Evolutionary conservation across 2,888 invertebrate species (phyloP).

Genomic region (Agrilus biguttatus): DNA sequence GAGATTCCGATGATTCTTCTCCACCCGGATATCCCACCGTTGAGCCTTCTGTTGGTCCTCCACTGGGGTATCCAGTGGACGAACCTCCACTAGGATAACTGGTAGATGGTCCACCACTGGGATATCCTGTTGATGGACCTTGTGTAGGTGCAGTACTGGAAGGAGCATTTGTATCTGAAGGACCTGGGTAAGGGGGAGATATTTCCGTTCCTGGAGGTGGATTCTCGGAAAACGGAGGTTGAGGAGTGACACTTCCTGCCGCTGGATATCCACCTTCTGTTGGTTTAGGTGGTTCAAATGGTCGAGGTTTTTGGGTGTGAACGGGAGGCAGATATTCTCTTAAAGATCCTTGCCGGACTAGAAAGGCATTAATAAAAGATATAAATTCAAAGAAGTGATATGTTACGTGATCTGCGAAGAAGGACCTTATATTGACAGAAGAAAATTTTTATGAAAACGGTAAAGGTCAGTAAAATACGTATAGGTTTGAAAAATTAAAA

Average conservation of each 20-base stretch:
- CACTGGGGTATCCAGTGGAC: conserved; percentile 7
- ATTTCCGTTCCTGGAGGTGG: conserved; percentile 21
- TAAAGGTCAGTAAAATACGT: too few relatives aligned
- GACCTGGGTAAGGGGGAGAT: conserved; percentile 8
- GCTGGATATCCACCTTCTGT: conserved; percentile 16
- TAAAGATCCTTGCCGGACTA: conserved; percentile 48
- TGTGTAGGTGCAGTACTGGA: conserved; percentile 7
- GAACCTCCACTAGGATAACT: conserved; percentile 2
- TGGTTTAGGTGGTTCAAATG: conserved; percentile 41
- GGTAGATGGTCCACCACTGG: conserved; percentile 6
- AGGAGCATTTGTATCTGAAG: conserved; percentile 2
- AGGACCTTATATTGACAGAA: too few relatives aligned
- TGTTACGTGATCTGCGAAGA: not conserved
- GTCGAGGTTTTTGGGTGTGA: conserved; percentile 53
- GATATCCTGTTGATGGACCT: conserved; percentile 11
- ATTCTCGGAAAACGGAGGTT: conserved; percentile 22
- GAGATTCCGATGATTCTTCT: conserved; percentile 8
- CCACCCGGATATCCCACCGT: conserved; percentile 11
- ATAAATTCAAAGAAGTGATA: not conserved
- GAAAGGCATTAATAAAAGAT: conserved; percentile 8
- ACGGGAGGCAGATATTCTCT: conserved; percentile 41
- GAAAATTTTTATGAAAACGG: too few relatives aligned
- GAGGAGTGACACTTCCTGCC: conserved; percentile 24
- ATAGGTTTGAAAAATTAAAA: too few relatives aligned
- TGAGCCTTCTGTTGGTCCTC: conserved; percentile 13